Base-by-base conservation (phyloP, 2,113 vertebrate genomes). In the Coptodon bakossiorum region DNA sequence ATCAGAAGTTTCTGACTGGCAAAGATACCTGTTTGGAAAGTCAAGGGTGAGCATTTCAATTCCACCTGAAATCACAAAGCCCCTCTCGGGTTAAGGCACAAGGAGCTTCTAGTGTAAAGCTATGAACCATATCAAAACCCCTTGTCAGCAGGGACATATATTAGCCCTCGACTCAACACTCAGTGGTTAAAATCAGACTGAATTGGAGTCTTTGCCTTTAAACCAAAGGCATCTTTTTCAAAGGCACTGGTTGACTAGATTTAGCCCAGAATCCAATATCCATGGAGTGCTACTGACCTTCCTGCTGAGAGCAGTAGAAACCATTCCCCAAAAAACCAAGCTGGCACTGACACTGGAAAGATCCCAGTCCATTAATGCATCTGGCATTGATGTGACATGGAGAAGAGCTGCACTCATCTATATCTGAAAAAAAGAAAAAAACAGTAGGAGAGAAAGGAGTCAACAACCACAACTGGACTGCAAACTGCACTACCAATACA, bases 311-410 rank as follows among this genome's bases (percentile, higher is more conserved):
- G 86, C 98, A 99, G 53, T 96, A 95, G 95, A 98, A 96, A 81
- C 98, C 98, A 2, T 99, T 96, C 0, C 98, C 98, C 0, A 90
- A 90, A 19, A 96, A 98, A 2, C 97, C 97, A 0, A 95, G 88
- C 27, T 83, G 94, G 95, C 98, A 99, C 16, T 1, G 97, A 92
- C 98, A 99, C 31, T 96, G 95, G 95, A 98, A 99, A 87, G 98
- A 98, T 10, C 97, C 97, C 3, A 94, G 93, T 3, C 88, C 88
- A 52, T 98, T 98, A 90, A 94, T 90, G 93, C 98, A 99, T 90
- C 93, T 8, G 53, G 97, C 98, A 0, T 93, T 94, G 0, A 90
- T 78, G 89, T 98, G 97, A 83, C 98, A 99, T 0, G 96, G 97
- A 83, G 94, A 96, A 16, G 96, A 93, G 0, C 79, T 80, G 34